Evolutionary conservation across 2,113 vertebrate genomes (phyloP).

Genomic region (Gadus chalcogrammus): DNA sequence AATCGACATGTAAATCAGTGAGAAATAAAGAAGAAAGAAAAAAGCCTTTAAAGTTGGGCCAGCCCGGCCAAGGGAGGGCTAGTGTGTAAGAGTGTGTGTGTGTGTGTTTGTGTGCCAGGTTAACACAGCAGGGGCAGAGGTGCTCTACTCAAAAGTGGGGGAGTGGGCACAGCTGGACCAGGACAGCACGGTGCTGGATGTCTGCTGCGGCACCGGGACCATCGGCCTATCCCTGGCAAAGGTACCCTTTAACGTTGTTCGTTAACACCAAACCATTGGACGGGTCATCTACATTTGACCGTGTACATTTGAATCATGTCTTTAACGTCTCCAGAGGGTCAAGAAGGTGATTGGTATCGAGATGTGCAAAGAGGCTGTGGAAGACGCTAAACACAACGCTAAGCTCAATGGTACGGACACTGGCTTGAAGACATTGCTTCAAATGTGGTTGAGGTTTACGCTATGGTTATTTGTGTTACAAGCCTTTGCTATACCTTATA

Average conservation of each 20-base stretch:
- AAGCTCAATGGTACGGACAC: conserved; percentile 78
- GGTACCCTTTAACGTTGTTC: conserved; percentile 58
- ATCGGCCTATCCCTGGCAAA: conserved; percentile 94
- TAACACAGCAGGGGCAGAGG: conserved; percentile 90
- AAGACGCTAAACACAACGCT: conserved; percentile 88
- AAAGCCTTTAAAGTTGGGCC: too few relatives aligned
- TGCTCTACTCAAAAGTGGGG: conserved; percentile 84
- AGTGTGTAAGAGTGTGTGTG: not conserved
- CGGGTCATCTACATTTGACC: not conserved
- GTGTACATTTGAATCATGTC: not conserved
- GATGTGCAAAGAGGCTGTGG: conserved; percentile 89
- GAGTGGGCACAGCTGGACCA: conserved; percentile 86
- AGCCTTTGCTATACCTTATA: too few relatives aligned
- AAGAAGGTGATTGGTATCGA: conserved; percentile 95
- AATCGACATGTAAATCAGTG: not conserved
- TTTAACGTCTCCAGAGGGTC: conserved; percentile 74
- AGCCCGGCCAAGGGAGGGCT: too few relatives aligned
- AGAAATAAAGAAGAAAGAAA: not conserved
- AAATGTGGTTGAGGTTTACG: too few relatives aligned
- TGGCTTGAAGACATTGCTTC: too few relatives aligned
- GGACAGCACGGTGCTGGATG: conserved; percentile 84
- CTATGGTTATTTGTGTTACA: too few relatives aligned
- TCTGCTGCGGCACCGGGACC: conserved; percentile 95
- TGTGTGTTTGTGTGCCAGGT: conserved; percentile 70
- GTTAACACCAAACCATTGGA: too few relatives aligned